Conservation (phyloP, 2,888 invertebrate genomes). For the Julus scandinavius region DNA sequence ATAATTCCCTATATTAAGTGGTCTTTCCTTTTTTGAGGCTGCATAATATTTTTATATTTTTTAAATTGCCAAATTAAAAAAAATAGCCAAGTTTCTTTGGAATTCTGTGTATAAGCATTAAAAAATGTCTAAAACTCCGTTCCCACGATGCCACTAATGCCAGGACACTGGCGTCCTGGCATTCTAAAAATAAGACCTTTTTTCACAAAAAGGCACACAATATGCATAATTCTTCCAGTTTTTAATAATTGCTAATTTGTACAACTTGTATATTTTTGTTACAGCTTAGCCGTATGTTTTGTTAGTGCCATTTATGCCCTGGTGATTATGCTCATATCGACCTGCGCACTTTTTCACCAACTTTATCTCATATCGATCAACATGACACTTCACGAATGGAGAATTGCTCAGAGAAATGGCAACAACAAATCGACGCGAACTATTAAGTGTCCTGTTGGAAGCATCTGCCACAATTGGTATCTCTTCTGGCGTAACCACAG, state of each 20-base stretch:
- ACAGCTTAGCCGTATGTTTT: constrained; percentile 47
- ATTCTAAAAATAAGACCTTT: no score
- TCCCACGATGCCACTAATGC: no score
- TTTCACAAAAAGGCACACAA: no score
- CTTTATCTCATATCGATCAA: constrained; percentile 48
- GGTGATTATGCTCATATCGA: not conserved
- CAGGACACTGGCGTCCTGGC: no score
- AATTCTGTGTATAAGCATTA: no score
- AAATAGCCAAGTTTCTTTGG: no score
- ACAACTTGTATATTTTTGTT: not conserved
- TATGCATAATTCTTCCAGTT: no score
- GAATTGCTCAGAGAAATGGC: not conserved
- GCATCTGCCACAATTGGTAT: constrained; percentile 8
- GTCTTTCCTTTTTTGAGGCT: no score
- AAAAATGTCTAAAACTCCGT: no score
- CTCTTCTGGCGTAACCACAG: not conserved
- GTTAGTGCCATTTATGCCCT: constrained; percentile 49
- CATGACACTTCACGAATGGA: constrained; percentile 16
- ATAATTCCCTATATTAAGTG: no score
- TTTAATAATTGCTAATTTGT: not conserved
- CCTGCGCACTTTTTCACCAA: not conserved
- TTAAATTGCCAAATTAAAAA: no score
- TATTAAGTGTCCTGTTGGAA: not conserved
- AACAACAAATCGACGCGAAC: not conserved
- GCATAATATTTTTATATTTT: no score